Percentiles rank a stretch among this genome's conserved stretches.
Evolutionary conservation across 2,888 invertebrate genomes (phyloP).

Genomic region (Lycia hirtaria): DNA sequence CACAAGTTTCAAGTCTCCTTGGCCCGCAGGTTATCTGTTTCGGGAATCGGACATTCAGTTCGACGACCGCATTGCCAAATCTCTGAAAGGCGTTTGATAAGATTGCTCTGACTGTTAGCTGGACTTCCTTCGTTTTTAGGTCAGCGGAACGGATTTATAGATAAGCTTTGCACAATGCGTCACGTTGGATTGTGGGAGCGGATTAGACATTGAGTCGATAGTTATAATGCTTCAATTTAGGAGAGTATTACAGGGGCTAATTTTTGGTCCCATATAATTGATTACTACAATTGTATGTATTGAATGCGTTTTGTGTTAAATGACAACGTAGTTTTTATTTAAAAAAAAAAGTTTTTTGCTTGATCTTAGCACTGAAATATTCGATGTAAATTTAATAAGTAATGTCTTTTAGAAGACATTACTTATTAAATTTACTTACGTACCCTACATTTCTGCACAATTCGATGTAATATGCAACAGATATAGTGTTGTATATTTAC

Average conservation of each 20-base stretch:
- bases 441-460: no score
- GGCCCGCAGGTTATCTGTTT: conserved; percentile 33
- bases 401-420: no score
- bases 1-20: conserved; percentile 32
- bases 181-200: conserved; percentile 29
- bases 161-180: conserved; percentile 41
- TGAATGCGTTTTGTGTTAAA: no score
- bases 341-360: no score
- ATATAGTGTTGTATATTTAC: no score
- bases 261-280: not conserved
- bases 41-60: not conserved
- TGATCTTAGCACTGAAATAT: no score
- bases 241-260: not conserved
- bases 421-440: no score
- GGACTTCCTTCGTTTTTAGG: conserved; percentile 45
- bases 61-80: conserved; percentile 56
- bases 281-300: no score
- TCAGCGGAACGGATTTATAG: conserved; percentile 51
- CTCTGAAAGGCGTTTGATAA: conserved; percentile 42
- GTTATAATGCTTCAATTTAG: not conserved
- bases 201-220: not conserved
- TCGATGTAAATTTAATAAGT: no score
- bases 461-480: no score
- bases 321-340: no score
- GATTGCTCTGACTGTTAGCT: conserved; percentile 43